phyloP scores from a whole-genome alignment of 2,797 vertebrate genomes.

The Gastrophryne carolinensis region DNA sequence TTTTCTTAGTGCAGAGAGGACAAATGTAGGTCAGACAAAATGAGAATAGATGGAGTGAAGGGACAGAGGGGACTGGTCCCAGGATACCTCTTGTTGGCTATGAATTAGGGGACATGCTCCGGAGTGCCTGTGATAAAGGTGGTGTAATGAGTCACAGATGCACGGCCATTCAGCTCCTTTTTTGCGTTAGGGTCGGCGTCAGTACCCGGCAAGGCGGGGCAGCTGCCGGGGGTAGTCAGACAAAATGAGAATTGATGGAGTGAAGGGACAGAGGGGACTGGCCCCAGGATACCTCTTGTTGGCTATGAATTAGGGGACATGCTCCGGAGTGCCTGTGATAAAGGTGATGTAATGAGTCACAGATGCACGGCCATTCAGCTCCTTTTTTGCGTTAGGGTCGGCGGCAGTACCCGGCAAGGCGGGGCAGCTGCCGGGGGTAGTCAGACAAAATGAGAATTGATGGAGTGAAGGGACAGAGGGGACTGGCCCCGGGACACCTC shows the following conservation, averaged over 20 bases:
- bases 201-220: no score
- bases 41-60: background rate
- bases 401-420: no score
- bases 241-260: background rate
- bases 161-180: no score
- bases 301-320: background rate
- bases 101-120: background rate
- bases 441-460: background rate
- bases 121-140: no score
- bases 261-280: background rate
- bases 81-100: background rate
- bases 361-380: no score
- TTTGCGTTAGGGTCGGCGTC: no score
- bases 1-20: background rate
- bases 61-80: background rate
- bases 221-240: no score
- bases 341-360: no score
- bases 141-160: no score
- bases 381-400: no score
- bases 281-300: background rate
- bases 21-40: background rate
- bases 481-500: background rate
- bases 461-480: background rate
- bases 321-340: no score
- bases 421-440: no score